Conservation (phyloP, 2,797 vertebrate genomes). For the Triplophysa yarkandensis region DNA sequence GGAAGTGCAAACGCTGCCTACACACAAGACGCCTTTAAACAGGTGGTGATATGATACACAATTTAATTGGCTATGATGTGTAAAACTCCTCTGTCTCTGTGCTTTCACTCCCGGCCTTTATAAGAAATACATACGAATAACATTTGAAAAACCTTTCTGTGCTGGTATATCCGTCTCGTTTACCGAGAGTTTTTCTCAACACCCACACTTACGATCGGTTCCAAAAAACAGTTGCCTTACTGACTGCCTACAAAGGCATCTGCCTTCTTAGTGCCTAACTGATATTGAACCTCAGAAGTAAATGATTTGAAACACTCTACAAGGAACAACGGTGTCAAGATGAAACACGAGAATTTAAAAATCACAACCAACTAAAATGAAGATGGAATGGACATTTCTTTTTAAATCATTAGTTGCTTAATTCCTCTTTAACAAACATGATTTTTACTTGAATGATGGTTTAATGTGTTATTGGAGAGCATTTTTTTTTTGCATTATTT, state of each 20-base stretch:
- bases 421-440: no score
- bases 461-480: no score
- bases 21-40: conserved; percentile 30
- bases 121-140: conserved; percentile 3
- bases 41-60: conserved; percentile 48
- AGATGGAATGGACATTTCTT: no score
- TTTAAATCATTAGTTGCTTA: no score
- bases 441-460: no score
- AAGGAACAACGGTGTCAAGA: no score
- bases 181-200: neutral
- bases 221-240: neutral
- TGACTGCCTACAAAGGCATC: neutral
- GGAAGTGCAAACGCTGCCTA: conserved; percentile 45
- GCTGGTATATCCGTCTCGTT: neutral
- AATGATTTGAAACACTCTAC: neutral
- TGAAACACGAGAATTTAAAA: no score
- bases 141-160: conserved; percentile 8
- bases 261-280: neutral
- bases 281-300: neutral
- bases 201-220: neutral
- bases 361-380: no score
- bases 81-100: conserved; percentile 14
- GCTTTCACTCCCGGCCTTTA: conserved; percentile 3
- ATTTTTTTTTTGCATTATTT: no score
- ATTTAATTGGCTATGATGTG: conserved; percentile 40